Percentiles rank a stretch among this genome's conserved stretches.
These are phyloP conservation scores for Liodrosophila aerea DNA, from an alignment of 2,888 invertebrate genomes.

Conservation along the genomic window DNA sequence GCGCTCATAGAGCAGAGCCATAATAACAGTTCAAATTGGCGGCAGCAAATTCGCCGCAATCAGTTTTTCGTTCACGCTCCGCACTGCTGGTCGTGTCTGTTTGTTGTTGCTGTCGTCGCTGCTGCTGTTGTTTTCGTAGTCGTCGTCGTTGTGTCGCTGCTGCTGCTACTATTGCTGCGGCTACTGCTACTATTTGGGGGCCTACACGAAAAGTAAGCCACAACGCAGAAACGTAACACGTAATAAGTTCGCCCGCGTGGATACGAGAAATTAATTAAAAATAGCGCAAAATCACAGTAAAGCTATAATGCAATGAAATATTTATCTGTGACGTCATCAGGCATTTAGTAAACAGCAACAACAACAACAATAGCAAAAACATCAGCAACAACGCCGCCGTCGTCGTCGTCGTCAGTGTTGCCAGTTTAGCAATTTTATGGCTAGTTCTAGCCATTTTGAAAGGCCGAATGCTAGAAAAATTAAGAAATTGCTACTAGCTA, in stretches of 20 bases:
- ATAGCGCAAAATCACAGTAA: conserved; percentile 4
- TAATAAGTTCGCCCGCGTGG: conserved; percentile 36
- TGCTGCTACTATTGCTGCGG: conserved; percentile 41
- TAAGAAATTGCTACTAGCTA: too few relatives aligned
- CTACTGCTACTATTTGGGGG: conserved; percentile 34
- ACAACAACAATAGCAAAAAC: conserved; percentile 7
- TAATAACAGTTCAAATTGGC: conserved; percentile 52
- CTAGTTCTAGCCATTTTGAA: too few relatives aligned
- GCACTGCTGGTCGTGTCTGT: conserved; percentile 70
- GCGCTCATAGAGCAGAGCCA: conserved; percentile 12
- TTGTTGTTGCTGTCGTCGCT: conserved; percentile 67
- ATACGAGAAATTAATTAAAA: conserved; percentile 19
- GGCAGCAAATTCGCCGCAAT: conserved; percentile 55
- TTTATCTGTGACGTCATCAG: conserved; percentile 21
- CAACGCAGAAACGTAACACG: conserved; percentile 35
- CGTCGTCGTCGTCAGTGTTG: too few relatives aligned
- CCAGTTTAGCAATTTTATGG: too few relatives aligned
- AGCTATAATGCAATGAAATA: conserved; percentile 10
- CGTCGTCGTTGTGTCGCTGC: conserved; percentile 32
- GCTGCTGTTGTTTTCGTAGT: conserved; percentile 23
- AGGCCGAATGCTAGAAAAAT: too few relatives aligned
- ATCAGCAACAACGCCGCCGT: conserved; percentile 12
- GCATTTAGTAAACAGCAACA: conserved; percentile 10
- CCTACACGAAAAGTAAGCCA: conserved; percentile 41
- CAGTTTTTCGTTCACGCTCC: conserved; percentile 74